Percentiles rank a stretch among this genome's conserved stretches.
Conservation (phyloP, 2,888 invertebrate species). For the Xestia xanthographa region DNA sequence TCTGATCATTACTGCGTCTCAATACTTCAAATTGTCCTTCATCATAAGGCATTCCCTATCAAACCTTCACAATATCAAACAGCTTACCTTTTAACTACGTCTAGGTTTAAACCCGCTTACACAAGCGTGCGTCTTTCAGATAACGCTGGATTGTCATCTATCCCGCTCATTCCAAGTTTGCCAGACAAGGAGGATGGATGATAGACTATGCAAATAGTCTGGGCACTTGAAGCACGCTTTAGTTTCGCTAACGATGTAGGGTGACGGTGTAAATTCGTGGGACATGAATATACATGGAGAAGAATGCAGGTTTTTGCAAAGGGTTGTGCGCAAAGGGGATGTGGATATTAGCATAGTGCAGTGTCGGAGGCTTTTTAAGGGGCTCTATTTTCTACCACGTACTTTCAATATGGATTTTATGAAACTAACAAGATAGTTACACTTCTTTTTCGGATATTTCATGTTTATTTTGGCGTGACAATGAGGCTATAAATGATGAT, state of each 20-base stretch:
- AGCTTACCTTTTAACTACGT: slow-evolving; percentile 15
- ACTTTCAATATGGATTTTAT: not conserved
- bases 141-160: slow-evolving; percentile 56
- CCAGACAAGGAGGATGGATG: slow-evolving; percentile 41
- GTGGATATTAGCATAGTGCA: slow-evolving; percentile 43
- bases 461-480: not conserved
- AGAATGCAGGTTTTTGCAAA: slow-evolving; percentile 45
- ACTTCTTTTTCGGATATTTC: not conserved
- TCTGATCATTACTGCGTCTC: slow-evolving; percentile 17
- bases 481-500: not conserved
- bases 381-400: not conserved
- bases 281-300: slow-evolving; percentile 47
- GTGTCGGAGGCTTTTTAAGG: slow-evolving; percentile 37
- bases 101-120: slow-evolving; percentile 43
- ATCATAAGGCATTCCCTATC: slow-evolving; percentile 13
- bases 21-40: slow-evolving; percentile 18
- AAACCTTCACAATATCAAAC: slow-evolving; percentile 32
- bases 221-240: slow-evolving; percentile 73
- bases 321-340: slow-evolving; percentile 29
- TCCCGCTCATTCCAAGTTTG: slow-evolving; percentile 46
- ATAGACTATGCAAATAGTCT: slow-evolving; percentile 74
- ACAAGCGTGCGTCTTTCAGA: slow-evolving; percentile 60
- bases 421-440: not conserved
- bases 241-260: slow-evolving; percentile 77
- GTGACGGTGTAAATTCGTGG: slow-evolving; percentile 69